Base-by-base conservation (phyloP, 2,888 invertebrate species). In the Thymelicus acteon region DNA sequence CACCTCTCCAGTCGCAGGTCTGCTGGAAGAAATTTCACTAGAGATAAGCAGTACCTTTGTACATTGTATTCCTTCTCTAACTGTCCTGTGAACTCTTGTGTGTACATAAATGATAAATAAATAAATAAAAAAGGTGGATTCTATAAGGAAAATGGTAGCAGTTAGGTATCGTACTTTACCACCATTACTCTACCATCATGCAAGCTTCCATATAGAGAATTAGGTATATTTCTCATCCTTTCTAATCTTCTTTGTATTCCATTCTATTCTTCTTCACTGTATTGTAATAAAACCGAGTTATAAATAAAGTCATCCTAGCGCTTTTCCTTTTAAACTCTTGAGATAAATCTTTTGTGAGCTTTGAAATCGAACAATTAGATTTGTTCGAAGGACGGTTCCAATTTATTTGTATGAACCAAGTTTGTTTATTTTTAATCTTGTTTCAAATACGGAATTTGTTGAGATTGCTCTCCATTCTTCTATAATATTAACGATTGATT, bases 361-460 rank as follows among this genome's bases (percentile, higher is more conserved):
- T 62, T 47, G 54, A 57, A 68, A 68, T 68, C 54, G 61, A 68
- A 57, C 57, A 68, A 68, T 68, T 68, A 68, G 62, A 68, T 68
- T 68, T 57, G 68, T 62, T 47, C 61, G 68, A 62, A 68, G 68
- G 47, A 61, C 68, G 68, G 54, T 40, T 62, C 62, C 68, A 68
- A 68, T 68, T 68, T 62, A 62, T 68, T 68, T 44, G 68, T 68
- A 63, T 40, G 48, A 47, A 68, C 47, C 61, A 57, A 68, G 44
- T 47, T 68, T 68, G 68, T 68, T 68, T 68, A 68, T 68, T 68
- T 62, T 44, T 57, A 54, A 62, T 57, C 62, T 57, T 13, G 61
- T 44, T 37, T 49, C 52, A 44, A 68, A 61, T 24, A 60, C 44
- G 31, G 47, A 44, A 62, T 68, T 68, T 54, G 61, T 62, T 68